A percentile compares a stretch with the other conserved stretches of the same genome.
phyloP scores from a whole-genome alignment of 2,888 invertebrate genomes.

The Rugalucina vietnamica region DNA sequence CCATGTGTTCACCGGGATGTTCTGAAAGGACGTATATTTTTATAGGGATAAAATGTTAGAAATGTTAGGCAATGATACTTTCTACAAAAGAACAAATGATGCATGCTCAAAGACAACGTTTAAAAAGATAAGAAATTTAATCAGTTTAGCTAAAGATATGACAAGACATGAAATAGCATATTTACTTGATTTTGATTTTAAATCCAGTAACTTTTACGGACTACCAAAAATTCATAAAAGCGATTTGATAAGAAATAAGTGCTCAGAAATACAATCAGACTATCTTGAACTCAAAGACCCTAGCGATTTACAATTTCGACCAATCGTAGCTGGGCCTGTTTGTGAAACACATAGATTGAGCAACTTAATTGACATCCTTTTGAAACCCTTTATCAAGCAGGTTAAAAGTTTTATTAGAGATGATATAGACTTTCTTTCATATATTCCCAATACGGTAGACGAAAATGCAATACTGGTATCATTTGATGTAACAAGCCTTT shows the following conservation, averaged over 20 bases:
- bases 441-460: not conserved
- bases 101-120: too few species aligned
- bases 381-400: not conserved
- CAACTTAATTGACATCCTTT: not conserved
- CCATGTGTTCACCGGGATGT: too few species aligned
- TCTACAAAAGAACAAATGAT: too few species aligned
- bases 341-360: constrained; percentile 2
- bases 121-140: too few species aligned
- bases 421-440: not conserved
- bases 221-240: constrained; percentile 5
- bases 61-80: too few species aligned
- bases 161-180: not conserved
- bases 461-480: too few species aligned
- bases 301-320: not conserved
- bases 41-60: too few species aligned
- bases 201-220: not conserved
- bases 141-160: too few species aligned
- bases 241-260: not conserved
- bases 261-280: not conserved
- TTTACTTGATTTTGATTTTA: not conserved
- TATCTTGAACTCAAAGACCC: not conserved
- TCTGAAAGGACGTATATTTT: too few species aligned
- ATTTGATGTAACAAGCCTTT: too few species aligned
- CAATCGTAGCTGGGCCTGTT: not conserved
- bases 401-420: not conserved